phyloP scores from a whole-genome alignment of 2,113 vertebrate species.

The Hemiprocne comata region DNA sequence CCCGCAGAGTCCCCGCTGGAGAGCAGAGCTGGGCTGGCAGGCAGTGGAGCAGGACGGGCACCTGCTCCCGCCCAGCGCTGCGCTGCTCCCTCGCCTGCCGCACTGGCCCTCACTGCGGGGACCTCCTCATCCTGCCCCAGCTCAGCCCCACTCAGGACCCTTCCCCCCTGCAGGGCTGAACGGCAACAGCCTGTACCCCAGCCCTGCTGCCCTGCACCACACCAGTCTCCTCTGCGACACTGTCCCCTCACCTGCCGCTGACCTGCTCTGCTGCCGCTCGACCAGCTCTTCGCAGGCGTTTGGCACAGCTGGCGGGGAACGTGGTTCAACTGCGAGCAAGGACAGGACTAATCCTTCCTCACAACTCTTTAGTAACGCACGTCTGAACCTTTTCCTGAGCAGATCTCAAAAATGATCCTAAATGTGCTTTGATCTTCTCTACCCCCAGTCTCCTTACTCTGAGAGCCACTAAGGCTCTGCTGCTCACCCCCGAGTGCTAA shows the following conservation, averaged over 20 bases:
- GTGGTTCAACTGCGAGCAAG: not conserved
- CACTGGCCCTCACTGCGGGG: not conserved
- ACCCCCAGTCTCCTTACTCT: not conserved
- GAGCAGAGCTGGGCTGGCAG: not conserved
- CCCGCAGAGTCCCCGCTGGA: not conserved
- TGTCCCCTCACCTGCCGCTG: not conserved
- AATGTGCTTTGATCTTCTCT: constrained; percentile 19
- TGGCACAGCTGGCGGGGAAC: constrained; percentile 25
- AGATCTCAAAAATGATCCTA: not conserved
- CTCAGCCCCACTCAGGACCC: fast-evolving
- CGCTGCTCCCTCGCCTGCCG: not conserved
- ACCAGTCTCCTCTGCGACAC: not conserved
- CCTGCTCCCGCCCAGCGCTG: not conserved
- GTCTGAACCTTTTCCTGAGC: constrained; percentile 33
- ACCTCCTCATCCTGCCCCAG: not conserved
- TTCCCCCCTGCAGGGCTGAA: not conserved
- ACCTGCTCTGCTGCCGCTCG: not conserved
- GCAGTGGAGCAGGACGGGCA: constrained; percentile 1
- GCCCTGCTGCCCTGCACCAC: not conserved
- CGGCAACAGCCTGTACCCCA: fast-evolving
- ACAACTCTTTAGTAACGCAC: constrained; percentile 36
- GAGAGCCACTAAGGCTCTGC: not conserved
- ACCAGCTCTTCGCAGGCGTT: not conserved
- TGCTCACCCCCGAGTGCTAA: fast-evolving
- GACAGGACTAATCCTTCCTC: constrained; percentile 46